Conservation (phyloP, 2,888 invertebrate genomes). For the Octonoba sinensis region DNA sequence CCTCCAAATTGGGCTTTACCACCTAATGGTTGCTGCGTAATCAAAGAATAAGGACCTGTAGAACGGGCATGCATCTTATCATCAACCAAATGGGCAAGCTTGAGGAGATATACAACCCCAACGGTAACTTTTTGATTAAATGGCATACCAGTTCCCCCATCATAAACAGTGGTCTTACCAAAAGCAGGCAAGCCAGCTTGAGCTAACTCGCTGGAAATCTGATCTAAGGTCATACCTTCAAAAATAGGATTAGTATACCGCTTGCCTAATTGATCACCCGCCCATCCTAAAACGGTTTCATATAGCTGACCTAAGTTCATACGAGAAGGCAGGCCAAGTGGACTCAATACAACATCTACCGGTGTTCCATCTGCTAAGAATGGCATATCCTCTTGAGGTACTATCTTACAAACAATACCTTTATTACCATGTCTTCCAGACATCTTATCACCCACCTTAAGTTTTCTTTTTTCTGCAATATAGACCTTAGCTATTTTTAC, state of each 20-base stretch:
- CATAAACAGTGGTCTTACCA: slow-evolving; percentile 52
- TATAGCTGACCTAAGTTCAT: slow-evolving; percentile 65
- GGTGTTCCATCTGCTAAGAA: slow-evolving; percentile 53
- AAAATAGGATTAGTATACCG: slow-evolving; percentile 54
- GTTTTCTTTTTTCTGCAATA: slow-evolving; percentile 59
- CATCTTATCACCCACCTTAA: slow-evolving; percentile 65
- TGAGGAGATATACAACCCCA: slow-evolving; percentile 55
- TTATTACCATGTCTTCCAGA: slow-evolving; percentile 66
- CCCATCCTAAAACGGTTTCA: slow-evolving; percentile 59
- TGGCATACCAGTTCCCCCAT: slow-evolving; percentile 61
- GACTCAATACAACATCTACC: slow-evolving; percentile 58
- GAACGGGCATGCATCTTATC: slow-evolving; percentile 66
- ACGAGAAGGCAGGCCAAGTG: slow-evolving; percentile 61
- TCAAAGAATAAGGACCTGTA: slow-evolving; percentile 60
- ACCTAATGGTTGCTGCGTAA: slow-evolving; percentile 65
- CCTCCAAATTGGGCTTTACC: slow-evolving; percentile 65
- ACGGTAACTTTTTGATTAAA: slow-evolving; percentile 56
- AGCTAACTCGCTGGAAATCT: slow-evolving; percentile 24
- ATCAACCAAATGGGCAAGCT: slow-evolving; percentile 64
- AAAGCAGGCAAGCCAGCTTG: slow-evolving; percentile 11
- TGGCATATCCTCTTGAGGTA: slow-evolving; percentile 64
- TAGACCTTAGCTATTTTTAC: slow-evolving; percentile 58
- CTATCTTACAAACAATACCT: slow-evolving; percentile 53
- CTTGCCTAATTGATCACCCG: slow-evolving; percentile 6
- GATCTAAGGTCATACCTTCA: slow-evolving; percentile 49